A percentile compares a stretch with the other conserved stretches of the same genome.
Conservation (phyloP, 2,888 invertebrate species). For the Drosophila kuntzei region DNA sequence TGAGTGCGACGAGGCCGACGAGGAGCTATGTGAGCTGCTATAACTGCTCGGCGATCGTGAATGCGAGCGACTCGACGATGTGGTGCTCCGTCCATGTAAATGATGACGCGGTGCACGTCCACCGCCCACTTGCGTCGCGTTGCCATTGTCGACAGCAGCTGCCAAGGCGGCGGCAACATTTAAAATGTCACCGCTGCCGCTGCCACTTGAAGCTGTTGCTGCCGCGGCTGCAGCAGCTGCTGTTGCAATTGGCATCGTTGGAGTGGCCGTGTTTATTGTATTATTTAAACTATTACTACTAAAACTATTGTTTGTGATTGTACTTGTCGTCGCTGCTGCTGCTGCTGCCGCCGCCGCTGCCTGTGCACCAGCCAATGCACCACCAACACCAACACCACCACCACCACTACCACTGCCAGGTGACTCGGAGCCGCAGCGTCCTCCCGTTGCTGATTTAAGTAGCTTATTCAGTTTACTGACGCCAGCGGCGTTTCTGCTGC, state of each 20-base stretch:
- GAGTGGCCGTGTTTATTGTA: slow-evolving; percentile 78
- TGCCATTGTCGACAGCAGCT: slow-evolving; percentile 61
- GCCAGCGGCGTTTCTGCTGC: slow-evolving; percentile 72
- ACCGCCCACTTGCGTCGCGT: slow-evolving; percentile 39
- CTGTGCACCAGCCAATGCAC: slow-evolving; percentile 31
- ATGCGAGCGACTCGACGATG: slow-evolving; percentile 87
- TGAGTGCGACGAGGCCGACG: slow-evolving; percentile 81
- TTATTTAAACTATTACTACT: slow-evolving; percentile 84
- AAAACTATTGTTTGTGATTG: slow-evolving; percentile 84
- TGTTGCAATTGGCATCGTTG: slow-evolving; percentile 66
- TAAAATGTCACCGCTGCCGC: slow-evolving; percentile 79
- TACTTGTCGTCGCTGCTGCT: slow-evolving; percentile 74
- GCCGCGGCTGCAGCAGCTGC: slow-evolving; percentile 37
- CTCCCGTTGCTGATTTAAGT: slow-evolving; percentile 60
- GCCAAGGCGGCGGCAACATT: slow-evolving; percentile 80
- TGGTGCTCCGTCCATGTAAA: slow-evolving; percentile 85
- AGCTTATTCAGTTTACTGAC: slow-evolving; percentile 82
- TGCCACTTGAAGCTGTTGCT: slow-evolving; percentile 40
- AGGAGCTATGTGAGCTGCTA: slow-evolving; percentile 85
- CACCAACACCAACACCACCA: slow-evolving; percentile 19
- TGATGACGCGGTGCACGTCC: slow-evolving; percentile 67
- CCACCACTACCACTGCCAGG: slow-evolving; percentile 68
- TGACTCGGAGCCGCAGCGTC: slow-evolving; percentile 86
- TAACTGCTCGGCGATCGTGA: slow-evolving; percentile 86
- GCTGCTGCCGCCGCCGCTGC: slow-evolving; percentile 49